Conservation (phyloP, 2,797 vertebrate genomes). For the Xyrichtys novacula region DNA sequence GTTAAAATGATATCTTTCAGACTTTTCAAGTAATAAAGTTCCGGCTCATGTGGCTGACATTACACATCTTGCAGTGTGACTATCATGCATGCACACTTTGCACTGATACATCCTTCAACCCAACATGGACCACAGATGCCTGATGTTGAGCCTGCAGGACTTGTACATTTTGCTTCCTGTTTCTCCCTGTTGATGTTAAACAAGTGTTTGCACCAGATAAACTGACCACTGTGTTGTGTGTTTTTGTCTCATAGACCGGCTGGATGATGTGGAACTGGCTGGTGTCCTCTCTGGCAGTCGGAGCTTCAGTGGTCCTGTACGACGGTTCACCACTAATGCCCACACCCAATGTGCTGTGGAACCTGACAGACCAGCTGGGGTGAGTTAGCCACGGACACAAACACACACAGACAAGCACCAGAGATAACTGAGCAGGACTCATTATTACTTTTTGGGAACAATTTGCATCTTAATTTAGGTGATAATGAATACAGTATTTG, state of each 20-base stretch:
- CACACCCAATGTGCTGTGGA: constrained; percentile 92
- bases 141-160: constrained; percentile 34
- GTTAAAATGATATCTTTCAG: too few relatives aligned
- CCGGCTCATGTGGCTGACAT: too few relatives aligned
- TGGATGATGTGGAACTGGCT: constrained; percentile 99
- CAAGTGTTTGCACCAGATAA: constrained; percentile 49
- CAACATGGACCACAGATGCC: constrained; percentile 9
- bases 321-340: constrained; percentile 97
- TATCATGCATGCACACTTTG: too few relatives aligned
- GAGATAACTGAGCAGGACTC: background rate
- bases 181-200: constrained; percentile 46
- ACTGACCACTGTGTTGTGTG: constrained; percentile 42
- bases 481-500: too few relatives aligned
- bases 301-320: constrained; percentile 93
- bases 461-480: background rate
- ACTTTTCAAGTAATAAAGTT: too few relatives aligned
- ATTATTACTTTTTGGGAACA: background rate
- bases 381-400: constrained; percentile 67
- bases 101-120: too few relatives aligned
- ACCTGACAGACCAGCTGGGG: constrained; percentile 95
- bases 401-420: background rate
- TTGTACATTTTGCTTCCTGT: constrained; percentile 27
- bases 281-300: constrained; percentile 91
- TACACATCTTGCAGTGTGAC: too few relatives aligned
- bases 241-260: constrained; percentile 84